These are phyloP conservation scores for Phymanthus crucifer DNA, from an alignment of 92 coral and sea anemone genomes.

Conservation along the genomic window DNA sequence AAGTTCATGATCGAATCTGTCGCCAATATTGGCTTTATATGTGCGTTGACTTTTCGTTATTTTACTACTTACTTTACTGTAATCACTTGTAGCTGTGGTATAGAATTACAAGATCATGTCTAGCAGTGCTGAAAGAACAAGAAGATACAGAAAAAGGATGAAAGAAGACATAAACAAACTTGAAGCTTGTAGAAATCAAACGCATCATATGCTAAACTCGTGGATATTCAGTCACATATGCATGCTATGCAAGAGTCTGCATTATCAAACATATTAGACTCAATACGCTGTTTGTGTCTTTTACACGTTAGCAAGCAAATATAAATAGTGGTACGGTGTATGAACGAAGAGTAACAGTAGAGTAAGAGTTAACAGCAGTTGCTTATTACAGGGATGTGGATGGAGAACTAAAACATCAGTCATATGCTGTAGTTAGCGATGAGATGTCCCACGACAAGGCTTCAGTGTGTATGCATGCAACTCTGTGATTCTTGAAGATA, in stretches of 20 bases:
- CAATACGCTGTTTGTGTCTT: no score
- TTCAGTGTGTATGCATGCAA: conserved; percentile 35
- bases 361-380: conserved; percentile 46
- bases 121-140: conserved; percentile 48
- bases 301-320: no score
- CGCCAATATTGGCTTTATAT: no score
- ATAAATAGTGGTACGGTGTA: no score
- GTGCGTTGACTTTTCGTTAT: no score
- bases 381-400: conserved; percentile 35
- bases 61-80: neutral
- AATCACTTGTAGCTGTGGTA: conserved; percentile 1
- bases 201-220: no score
- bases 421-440: conserved; percentile 37
- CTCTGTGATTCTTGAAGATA: conserved; percentile 25
- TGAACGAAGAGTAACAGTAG: conserved; percentile 51
- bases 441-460: conserved; percentile 37
- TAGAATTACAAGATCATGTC: conserved; percentile 6
- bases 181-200: conserved; percentile 32
- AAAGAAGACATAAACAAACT: conserved; percentile 32
- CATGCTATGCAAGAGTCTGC: no score
- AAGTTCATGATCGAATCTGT: no score
- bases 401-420: conserved; percentile 31
- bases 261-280: no score
- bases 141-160: conserved; percentile 39
- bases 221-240: no score